Evolutionary conservation across 2,797 vertebrate species (phyloP).

Genomic region (Rhinophrynus dorsalis): DNA sequence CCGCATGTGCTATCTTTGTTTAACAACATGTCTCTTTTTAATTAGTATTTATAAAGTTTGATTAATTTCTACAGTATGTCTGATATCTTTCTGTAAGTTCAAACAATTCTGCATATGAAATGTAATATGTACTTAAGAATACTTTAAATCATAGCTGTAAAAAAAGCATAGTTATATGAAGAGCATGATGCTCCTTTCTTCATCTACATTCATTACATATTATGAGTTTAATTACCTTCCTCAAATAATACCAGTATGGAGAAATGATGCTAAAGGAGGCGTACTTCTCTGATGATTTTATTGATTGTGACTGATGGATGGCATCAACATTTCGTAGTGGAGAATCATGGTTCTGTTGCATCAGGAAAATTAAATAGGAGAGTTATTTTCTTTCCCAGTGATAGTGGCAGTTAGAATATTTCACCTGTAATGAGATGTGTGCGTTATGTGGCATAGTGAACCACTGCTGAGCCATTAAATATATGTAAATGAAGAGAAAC

Average conservation of each 20-base stretch:
- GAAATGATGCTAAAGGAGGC: slow-evolving; percentile 67
- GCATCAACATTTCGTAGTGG: slow-evolving; percentile 85
- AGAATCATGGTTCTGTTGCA: slow-evolving; percentile 87
- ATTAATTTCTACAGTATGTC: slow-evolving; percentile 61
- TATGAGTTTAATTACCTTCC: slow-evolving; percentile 79
- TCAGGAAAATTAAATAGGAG: slow-evolving; percentile 87
- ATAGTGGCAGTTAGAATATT: slow-evolving; percentile 93
- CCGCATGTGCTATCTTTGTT: too few relatives aligned
- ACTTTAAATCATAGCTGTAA: slow-evolving; percentile 69
- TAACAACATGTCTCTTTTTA: slow-evolving; percentile 65
- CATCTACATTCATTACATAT: slow-evolving; percentile 80
- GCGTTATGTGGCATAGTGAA: slow-evolving; percentile 92
- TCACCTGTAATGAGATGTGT: slow-evolving; percentile 93
- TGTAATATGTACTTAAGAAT: slow-evolving; percentile 62
- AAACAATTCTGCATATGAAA: slow-evolving; percentile 61
- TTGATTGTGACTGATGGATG: slow-evolving; percentile 85
- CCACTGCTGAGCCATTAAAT: slow-evolving; percentile 99
- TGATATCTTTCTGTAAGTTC: slow-evolving; percentile 58
- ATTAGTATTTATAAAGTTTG: slow-evolving; percentile 62
- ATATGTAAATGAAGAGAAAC: slow-evolving; percentile 99
- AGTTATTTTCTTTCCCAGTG: slow-evolving; percentile 86
- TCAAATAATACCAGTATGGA: slow-evolving; percentile 70
- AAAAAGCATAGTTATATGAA: slow-evolving; percentile 70
- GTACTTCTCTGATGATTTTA: slow-evolving; percentile 74
- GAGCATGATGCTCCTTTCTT: slow-evolving; percentile 67